A percentile compares a stretch with the other conserved stretches of the same genome.
phyloP scores from a whole-genome alignment of 1,140 invertebrate genomes.

The Sesamia nonagrioides region DNA sequence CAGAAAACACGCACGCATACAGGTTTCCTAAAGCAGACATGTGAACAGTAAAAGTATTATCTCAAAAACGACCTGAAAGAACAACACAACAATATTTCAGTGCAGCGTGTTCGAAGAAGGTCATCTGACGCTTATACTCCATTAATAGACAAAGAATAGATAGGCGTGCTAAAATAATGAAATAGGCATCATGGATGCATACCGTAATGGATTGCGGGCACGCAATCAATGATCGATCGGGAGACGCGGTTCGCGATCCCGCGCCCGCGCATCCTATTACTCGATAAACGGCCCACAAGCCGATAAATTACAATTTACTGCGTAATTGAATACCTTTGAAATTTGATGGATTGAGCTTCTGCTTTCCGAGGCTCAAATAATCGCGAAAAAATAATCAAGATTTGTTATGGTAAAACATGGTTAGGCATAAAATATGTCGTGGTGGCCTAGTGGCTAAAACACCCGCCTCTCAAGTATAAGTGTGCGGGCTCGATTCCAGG shows the following conservation, averaged over 20 bases:
- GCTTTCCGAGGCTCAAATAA: background rate
- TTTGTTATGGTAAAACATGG: too few species aligned
- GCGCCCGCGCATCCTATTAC: constrained; percentile 49
- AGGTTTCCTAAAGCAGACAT: too few species aligned
- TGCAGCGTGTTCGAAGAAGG: background rate
- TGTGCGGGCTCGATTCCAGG: too few species aligned
- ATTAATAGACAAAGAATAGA: constrained; percentile 7
- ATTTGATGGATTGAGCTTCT: constrained; percentile 48
- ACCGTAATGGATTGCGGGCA: constrained; percentile 52
- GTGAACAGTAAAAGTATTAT: too few species aligned
- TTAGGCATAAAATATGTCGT: too few species aligned
- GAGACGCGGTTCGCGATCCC: constrained; percentile 11
- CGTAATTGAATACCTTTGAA: constrained; percentile 53
- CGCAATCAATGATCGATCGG: constrained; percentile 50
- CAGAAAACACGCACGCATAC: too few species aligned
- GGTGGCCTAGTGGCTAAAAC: too few species aligned
- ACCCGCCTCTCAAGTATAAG: too few species aligned
- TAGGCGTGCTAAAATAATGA: background rate
- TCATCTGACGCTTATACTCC: background rate
- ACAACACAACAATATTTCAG: too few species aligned
- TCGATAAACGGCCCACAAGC: constrained; percentile 46
- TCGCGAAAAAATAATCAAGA: too few species aligned
- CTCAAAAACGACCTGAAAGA: too few species aligned
- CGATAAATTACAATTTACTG: constrained; percentile 50
- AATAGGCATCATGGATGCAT: constrained; percentile 7